Conservation (phyloP, 2,888 invertebrate species). For the Habrosyne pyritoides region DNA sequence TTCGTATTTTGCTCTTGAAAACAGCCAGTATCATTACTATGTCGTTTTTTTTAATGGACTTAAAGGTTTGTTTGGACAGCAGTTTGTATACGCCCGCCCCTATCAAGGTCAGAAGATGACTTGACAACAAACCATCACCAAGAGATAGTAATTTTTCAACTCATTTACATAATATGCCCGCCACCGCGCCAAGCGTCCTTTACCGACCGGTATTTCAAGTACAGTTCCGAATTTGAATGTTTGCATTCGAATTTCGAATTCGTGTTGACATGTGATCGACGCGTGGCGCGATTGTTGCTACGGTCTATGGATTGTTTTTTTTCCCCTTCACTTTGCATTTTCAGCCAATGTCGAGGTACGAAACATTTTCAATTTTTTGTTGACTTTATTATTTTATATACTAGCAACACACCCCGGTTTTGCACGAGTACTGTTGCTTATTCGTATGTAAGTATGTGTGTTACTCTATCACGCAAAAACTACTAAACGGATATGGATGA, state of each 20-base stretch:
- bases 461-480: no score
- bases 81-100: no score
- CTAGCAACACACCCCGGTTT: no score
- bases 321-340: neutral
- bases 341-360: neutral
- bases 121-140: neutral
- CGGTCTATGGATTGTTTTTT: neutral
- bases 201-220: constrained; percentile 18
- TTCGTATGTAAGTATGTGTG: no score
- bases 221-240: constrained; percentile 18
- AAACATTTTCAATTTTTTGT: neutral
- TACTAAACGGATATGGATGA: no score
- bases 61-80: no score
- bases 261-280: constrained; percentile 16
- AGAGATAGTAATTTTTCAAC: neutral
- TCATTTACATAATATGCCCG: neutral
- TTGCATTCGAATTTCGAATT: constrained; percentile 31
- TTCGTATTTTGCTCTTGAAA: no score
- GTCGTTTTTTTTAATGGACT: no score
- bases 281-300: constrained; percentile 14
- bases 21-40: no score
- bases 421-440: no score
- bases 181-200: constrained; percentile 16
- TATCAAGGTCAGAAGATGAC: neutral
- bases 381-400: no score